phyloP scores from a whole-genome alignment of 1,140 invertebrate species.

The Megalopta genalis region DNA sequence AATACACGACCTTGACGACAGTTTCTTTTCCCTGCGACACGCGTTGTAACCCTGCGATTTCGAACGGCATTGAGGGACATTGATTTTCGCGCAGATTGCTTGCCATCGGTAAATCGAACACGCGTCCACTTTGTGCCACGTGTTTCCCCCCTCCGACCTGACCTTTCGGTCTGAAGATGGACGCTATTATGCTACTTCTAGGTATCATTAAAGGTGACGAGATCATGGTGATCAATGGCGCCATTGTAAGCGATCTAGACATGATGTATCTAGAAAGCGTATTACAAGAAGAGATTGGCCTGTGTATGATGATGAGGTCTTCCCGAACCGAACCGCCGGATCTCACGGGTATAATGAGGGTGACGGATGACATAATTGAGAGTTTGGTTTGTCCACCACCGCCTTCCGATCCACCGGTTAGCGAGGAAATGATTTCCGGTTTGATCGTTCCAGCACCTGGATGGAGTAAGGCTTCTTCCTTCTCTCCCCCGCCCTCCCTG shows the following conservation, averaged over 20 bases:
- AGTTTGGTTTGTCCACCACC: conserved; percentile 97
- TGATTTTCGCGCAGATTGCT: too few species aligned
- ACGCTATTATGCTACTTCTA: conserved; percentile 71
- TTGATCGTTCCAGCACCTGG: conserved; percentile 97
- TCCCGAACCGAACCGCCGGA: conserved; percentile 96
- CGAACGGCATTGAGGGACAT: conserved; percentile 14
- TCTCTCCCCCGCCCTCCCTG: not conserved
- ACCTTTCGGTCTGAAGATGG: too few species aligned
- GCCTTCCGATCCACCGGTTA: conserved; percentile 93
- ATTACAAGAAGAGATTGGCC: conserved; percentile 94
- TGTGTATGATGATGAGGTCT: conserved; percentile 99
- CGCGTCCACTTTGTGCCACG: too few species aligned
- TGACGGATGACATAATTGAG: conserved; percentile 96
- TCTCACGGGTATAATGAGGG: conserved; percentile 89
- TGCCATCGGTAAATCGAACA: too few species aligned
- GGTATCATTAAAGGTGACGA: conserved; percentile 98
- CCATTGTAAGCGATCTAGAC: conserved; percentile 97
- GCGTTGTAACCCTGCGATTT: conserved; percentile 19
- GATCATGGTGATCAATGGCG: conserved; percentile 99
- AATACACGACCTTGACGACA: conserved; percentile 30
- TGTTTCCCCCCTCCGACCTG: too few species aligned
- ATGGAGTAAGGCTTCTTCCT: conserved; percentile 86
- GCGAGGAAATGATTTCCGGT: conserved; percentile 96
- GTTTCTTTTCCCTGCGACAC: not conserved
- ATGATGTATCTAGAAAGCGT: conserved; percentile 99